Conservation (phyloP, 2,888 invertebrate genomes). For the Hoplodrina ambigua region DNA sequence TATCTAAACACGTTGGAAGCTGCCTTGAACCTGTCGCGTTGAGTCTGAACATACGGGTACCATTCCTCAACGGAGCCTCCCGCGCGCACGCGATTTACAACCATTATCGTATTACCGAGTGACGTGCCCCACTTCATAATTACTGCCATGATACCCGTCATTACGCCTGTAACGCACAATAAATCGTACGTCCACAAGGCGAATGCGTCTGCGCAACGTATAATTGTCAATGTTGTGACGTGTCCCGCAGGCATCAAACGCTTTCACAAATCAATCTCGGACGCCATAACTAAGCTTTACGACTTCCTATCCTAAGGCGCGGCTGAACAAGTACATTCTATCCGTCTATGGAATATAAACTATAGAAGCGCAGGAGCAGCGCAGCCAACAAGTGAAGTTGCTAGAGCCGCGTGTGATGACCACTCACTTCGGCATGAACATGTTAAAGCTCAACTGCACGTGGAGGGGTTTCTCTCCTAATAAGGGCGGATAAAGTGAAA, state of each 20-base stretch:
- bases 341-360: neutral
- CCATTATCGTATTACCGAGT: slow-evolving; percentile 38
- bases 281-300: slow-evolving; percentile 32
- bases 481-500: slow-evolving; percentile 22
- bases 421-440: slow-evolving; percentile 1
- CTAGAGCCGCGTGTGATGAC: neutral
- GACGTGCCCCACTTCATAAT: slow-evolving; percentile 36
- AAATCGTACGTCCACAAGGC: slow-evolving; percentile 11
- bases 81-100: slow-evolving; percentile 25
- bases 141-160: slow-evolving; percentile 30
- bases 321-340: neutral
- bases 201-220: slow-evolving; percentile 12
- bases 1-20: neutral
- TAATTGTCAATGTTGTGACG: slow-evolving; percentile 44
- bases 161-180: slow-evolving; percentile 44
- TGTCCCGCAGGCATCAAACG: slow-evolving; percentile 50
- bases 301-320: slow-evolving; percentile 33
- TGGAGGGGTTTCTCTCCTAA: slow-evolving; percentile 32
- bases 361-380: neutral
- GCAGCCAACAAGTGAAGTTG: slow-evolving; percentile 7
- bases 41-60: neutral
- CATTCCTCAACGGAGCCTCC: neutral
- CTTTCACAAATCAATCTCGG: slow-evolving; percentile 59
- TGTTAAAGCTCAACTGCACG: slow-evolving; percentile 6
- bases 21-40: neutral